Evolutionary conservation across 2,888 invertebrate species (phyloP).

Genomic region (Smittia aterrima): DNA sequence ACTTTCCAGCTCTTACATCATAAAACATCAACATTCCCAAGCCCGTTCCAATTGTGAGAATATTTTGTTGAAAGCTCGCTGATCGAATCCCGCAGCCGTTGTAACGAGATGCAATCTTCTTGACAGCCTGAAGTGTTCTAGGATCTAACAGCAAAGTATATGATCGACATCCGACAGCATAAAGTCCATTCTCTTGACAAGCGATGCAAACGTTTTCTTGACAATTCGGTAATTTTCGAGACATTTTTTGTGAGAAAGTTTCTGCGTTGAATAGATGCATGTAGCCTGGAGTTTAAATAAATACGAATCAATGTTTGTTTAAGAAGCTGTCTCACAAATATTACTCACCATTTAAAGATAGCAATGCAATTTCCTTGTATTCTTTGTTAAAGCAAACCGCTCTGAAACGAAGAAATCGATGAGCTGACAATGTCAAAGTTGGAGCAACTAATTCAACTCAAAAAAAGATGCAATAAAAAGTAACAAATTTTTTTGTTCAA

Average conservation of each 20-base stretch:
- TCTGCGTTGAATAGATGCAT: conserved; percentile 93
- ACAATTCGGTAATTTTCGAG: conserved; percentile 80
- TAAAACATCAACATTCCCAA: conserved; percentile 90
- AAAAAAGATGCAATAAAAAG: too few species aligned
- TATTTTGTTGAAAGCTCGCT: conserved; percentile 83
- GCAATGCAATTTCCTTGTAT: conserved; percentile 83
- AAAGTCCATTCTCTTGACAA: conserved; percentile 79
- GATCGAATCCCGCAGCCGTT: conserved; percentile 91
- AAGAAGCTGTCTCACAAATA: background rate
- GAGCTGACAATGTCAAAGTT: too few species aligned
- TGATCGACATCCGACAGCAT: conserved; percentile 92
- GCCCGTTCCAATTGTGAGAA: conserved; percentile 92
- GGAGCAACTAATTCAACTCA: too few species aligned
- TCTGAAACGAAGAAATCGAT: too few species aligned
- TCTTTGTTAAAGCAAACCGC: conserved; percentile 84
- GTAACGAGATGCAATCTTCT: conserved; percentile 80
- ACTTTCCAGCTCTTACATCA: conserved; percentile 86
- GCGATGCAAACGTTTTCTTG: conserved; percentile 93
- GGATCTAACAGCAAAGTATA: conserved; percentile 88
- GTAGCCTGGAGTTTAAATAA: conserved; percentile 55
- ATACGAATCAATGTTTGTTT: background rate
- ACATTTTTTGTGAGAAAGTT: conserved; percentile 82
- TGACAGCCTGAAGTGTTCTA: conserved; percentile 75
- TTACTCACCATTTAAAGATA: conserved; percentile 75
- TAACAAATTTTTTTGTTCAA: too few species aligned